These are phyloP conservation scores for Pedionomus torquatus DNA, from an alignment of 2,113 vertebrate genomes.

Conservation along the genomic window DNA sequence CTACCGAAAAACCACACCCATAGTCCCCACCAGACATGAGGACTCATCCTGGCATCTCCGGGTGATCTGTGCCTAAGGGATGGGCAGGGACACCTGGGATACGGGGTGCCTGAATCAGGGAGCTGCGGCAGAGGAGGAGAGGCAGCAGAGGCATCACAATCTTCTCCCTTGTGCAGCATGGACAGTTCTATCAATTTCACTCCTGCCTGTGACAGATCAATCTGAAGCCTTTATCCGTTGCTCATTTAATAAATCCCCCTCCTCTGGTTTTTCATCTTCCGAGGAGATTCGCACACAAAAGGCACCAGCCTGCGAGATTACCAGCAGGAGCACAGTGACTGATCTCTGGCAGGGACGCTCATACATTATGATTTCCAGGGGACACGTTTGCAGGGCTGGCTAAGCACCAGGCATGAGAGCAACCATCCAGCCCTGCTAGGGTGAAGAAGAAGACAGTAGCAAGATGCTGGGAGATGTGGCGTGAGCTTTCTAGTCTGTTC, in stretches of 20 bases:
- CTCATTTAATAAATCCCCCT: not conserved
- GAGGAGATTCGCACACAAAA: not conserved
- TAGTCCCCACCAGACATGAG: not conserved
- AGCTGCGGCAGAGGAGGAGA: fast-evolving
- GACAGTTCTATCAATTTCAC: not conserved
- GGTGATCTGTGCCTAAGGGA: not conserved
- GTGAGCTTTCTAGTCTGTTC: not conserved
- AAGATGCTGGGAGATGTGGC: not conserved
- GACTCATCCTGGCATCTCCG: fast-evolving
- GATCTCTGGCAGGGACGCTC: not conserved
- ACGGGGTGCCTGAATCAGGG: not conserved
- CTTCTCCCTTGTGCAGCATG: not conserved
- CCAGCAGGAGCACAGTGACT: not conserved
- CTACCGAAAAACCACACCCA: not conserved
- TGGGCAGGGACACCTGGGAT: not conserved
- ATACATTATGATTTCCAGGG: not conserved
- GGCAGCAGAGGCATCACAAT: not conserved
- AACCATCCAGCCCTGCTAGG: not conserved
- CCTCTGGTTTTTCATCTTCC: not conserved
- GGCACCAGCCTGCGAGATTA: not conserved
- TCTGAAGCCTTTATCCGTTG: not conserved
- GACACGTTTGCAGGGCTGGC: not conserved
- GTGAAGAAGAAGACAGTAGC: not conserved
- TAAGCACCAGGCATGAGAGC: not conserved
- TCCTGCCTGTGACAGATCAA: not conserved